These are phyloP conservation scores for Conops quadrifasciatus DNA, from an alignment of 2,888 invertebrate genomes.

Conservation along the genomic window DNA sequence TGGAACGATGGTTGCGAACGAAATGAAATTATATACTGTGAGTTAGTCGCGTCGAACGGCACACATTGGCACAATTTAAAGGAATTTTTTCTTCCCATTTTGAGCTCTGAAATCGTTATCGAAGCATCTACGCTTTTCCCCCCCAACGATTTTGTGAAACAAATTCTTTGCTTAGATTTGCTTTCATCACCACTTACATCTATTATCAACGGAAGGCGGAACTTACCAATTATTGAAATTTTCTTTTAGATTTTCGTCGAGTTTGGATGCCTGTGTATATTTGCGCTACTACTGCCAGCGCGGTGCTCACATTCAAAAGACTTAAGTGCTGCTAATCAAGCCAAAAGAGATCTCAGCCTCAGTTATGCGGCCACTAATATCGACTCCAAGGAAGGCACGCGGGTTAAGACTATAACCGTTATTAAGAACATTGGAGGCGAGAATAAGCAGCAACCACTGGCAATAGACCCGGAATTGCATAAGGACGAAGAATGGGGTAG, in stretches of 20 bases:
- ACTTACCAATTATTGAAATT: conserved; percentile 16
- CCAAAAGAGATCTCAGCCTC: conserved; percentile 61
- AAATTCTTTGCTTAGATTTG: too few species aligned
- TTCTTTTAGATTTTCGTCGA: conserved; percentile 13
- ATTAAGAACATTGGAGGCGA: conserved; percentile 60
- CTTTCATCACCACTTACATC: too few species aligned
- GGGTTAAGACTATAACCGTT: conserved; percentile 63
- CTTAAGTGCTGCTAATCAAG: conserved; percentile 44
- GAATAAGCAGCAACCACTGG: conserved; percentile 49
- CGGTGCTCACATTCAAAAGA: neutral
- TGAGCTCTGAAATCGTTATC: neutral
- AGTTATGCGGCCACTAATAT: conserved; percentile 65
- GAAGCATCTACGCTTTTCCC: too few species aligned
- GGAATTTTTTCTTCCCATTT: neutral
- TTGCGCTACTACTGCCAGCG: conserved; percentile 10
- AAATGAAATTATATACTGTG: conserved; percentile 51
- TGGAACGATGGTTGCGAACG: conserved; percentile 1
- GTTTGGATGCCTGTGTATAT: conserved; percentile 21
- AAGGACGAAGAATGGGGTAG: conserved; percentile 60
- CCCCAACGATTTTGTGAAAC: too few species aligned
- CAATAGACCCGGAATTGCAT: conserved; percentile 58
- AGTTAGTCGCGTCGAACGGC: conserved; percentile 41
- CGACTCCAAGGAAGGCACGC: conserved; percentile 62
- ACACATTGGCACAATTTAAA: neutral
- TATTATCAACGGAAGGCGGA: neutral